phyloP scores from a whole-genome alignment of 2,113 vertebrate species.

The Cercocebus atys region DNA sequence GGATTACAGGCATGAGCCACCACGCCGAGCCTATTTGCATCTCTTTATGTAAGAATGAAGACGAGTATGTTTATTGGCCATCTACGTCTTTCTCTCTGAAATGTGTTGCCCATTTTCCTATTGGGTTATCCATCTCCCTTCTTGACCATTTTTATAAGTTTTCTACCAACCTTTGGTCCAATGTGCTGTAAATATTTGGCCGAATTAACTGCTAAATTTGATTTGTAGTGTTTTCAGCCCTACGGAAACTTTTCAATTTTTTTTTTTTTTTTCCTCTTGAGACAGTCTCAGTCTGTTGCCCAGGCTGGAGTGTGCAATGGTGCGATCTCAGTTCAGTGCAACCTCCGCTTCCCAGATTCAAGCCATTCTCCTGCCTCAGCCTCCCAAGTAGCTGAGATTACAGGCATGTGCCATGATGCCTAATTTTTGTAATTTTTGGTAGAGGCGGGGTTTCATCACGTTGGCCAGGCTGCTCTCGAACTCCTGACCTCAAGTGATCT shows the following conservation, averaged over 20 bases:
- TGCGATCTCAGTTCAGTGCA: not conserved
- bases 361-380: not conserved
- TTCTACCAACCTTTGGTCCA: not conserved
- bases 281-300: not conserved
- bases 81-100: not conserved
- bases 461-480: not conserved
- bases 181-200: not conserved
- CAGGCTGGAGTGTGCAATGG: not conserved
- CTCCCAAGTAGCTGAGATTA: not conserved
- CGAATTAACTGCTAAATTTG: not conserved
- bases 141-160: not conserved
- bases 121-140: not conserved
- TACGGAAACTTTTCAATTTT: not conserved
- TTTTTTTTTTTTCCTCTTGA: not conserved
- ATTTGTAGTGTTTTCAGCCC: not conserved
- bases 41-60: not conserved
- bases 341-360: not conserved
- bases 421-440: not conserved
- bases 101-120: slow-evolving; percentile 2
- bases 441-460: not conserved
- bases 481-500: not conserved
- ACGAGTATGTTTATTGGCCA: not conserved
- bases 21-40: not conserved
- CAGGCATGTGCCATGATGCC: too few relatives aligned
- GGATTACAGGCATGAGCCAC: too few relatives aligned